Conservation (phyloP, 2,797 vertebrate genomes). For the Mus caroli region DNA sequence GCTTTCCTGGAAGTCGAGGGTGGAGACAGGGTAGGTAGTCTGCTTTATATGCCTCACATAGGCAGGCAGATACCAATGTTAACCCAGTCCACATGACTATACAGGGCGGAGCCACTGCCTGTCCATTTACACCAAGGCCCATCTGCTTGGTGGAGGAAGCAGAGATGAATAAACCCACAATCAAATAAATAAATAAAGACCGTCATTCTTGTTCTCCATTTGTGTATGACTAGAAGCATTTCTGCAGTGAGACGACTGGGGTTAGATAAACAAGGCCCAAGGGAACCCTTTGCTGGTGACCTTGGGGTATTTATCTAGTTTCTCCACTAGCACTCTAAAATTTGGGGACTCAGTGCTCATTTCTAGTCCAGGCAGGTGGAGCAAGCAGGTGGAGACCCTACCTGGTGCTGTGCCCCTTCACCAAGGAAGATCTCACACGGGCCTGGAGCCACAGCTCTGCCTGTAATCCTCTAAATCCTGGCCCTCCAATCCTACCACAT, state of each 20-base stretch:
- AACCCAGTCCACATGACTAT: rapidly evolving
- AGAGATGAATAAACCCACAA: constrained; percentile 20
- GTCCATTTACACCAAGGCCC: background rate
- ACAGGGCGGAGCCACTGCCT: background rate
- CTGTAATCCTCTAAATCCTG: rapidly evolving
- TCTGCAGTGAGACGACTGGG: background rate
- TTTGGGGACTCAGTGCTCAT: background rate
- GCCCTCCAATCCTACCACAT: background rate
- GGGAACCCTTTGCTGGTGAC: constrained; percentile 55
- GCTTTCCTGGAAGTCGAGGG: background rate
- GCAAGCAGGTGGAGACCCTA: background rate
- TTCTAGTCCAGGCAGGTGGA: background rate
- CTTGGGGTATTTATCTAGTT: constrained; percentile 63
- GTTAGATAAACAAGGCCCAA: constrained; percentile 29
- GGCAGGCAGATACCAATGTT: background rate
- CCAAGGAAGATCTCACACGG: background rate
- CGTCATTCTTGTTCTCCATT: background rate
- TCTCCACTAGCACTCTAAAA: constrained; percentile 41
- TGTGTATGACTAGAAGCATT: constrained; percentile 30
- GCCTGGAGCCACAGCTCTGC: rapidly evolving
- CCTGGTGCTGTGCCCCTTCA: background rate
- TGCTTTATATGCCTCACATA: background rate
- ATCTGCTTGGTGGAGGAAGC: background rate
- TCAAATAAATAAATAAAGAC: constrained; percentile 58
- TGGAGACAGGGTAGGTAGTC: rapidly evolving